phyloP scores from a whole-genome alignment of 2,888 invertebrate genomes.

The Altica lythri region DNA sequence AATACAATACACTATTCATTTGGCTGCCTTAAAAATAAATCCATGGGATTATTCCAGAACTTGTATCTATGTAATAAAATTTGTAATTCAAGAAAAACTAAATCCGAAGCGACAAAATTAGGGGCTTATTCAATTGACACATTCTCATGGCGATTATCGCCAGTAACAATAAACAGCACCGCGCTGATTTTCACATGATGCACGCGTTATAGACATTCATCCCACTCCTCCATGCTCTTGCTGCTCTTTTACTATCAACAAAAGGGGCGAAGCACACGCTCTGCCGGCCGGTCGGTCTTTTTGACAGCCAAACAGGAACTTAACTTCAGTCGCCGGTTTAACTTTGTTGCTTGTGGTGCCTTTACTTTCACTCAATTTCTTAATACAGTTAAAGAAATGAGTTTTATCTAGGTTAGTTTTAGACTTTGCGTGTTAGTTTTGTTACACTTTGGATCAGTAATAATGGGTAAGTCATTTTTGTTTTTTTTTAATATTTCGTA shows the following conservation, averaged over 20 bases:
- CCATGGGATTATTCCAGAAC: too few relatives aligned
- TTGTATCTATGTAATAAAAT: too few relatives aligned
- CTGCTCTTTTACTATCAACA: constrained; percentile 24
- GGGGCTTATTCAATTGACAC: constrained; percentile 3
- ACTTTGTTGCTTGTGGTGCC: constrained; percentile 1
- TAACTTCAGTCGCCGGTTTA: constrained; percentile 17
- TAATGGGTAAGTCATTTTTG: not conserved
- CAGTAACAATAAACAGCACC: constrained; percentile 8
- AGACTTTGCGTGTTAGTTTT: too few relatives aligned
- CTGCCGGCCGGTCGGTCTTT: constrained; percentile 12
- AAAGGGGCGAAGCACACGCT: constrained; percentile 21
- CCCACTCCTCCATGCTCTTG: not conserved
- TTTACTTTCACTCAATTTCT: not conserved
- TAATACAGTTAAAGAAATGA: too few relatives aligned
- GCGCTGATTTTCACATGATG: constrained; percentile 13
- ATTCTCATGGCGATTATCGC: constrained; percentile 7
- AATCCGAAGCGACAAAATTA: not conserved
- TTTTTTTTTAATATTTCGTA: too few relatives aligned
- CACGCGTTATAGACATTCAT: constrained; percentile 7
- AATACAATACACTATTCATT: too few relatives aligned
- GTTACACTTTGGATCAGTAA: too few relatives aligned
- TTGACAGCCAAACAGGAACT: constrained; percentile 7
- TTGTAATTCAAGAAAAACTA: too few relatives aligned
- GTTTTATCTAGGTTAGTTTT: too few relatives aligned
- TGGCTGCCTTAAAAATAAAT: too few relatives aligned